Base-by-base conservation (phyloP, 2,888 invertebrate genomes). In the Eulithis testata region DNA sequence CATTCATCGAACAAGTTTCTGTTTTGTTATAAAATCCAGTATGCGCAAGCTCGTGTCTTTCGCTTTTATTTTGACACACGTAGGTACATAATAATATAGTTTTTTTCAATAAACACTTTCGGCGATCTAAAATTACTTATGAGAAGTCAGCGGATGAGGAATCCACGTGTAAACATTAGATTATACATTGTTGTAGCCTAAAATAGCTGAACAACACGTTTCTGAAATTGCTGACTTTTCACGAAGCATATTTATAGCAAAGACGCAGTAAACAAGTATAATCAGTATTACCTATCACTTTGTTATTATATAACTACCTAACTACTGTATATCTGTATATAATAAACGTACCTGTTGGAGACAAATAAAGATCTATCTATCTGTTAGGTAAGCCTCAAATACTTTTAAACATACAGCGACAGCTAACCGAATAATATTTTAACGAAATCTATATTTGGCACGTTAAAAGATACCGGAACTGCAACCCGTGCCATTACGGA, bases 401-500 rank as follows among this genome's bases (percentile, higher is more conserved):
- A 49, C 9, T 9, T 21, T 14, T 47, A 47, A 51, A 14, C 11
- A 51, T 11, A 51, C 51, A 51, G 11, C 4, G 40, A 40, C 40
- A 40, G 40, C 9, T 40, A 40, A 40, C 40, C 8, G 31, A 27
- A 47, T 51, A 58, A 58, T 9, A 55, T 56, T 61, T 59, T 52
- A 60, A 56, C 55, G 14, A 59, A 55, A 44, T 37, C 49, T 66
- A 68, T 65, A 60, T 67, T 60, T 47, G 64, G 54, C 59, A 56
- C 40, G 56, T 51, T 54, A 61, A 67, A 70, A 81, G 74, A 83
- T 86, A 81, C 82, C 91, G 92, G 91, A 93, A 91, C 81, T 81
- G 77, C 76, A 86, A 85, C 86, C 86, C 92, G 91, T 90, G 90
- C 90, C 83, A 85, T 90, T 90, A 88, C 81, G 83, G 81, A 81